These are phyloP conservation scores for Allobates femoralis DNA, from an alignment of 2,797 vertebrate genomes.

Conservation along the genomic window DNA sequence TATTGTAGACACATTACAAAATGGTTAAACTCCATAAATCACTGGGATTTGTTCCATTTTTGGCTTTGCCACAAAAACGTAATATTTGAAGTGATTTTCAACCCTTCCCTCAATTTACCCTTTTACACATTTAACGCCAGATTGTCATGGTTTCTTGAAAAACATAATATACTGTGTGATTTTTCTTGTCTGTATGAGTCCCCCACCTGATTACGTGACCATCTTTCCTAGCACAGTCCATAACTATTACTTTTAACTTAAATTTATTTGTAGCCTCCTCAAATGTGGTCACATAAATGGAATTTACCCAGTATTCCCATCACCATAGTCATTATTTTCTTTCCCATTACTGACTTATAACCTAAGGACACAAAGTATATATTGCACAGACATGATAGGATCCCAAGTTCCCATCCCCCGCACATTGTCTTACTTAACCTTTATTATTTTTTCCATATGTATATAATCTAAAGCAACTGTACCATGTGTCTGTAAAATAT, in stretches of 20 bases:
- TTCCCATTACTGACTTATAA: background rate
- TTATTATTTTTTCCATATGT: slow-evolving; percentile 21
- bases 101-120: slow-evolving; percentile 21
- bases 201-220: slow-evolving; percentile 2
- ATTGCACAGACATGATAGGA: background rate
- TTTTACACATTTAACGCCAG: slow-evolving; percentile 15
- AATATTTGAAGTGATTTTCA: slow-evolving; percentile 13
- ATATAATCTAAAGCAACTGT: slow-evolving; percentile 33
- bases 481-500: slow-evolving; percentile 21
- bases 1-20: slow-evolving; percentile 7
- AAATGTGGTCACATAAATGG: background rate
- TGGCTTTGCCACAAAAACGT: slow-evolving; percentile 1
- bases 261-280: background rate
- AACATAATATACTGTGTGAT: slow-evolving; percentile 10
- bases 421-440: slow-evolving; percentile 30
- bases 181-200: background rate
- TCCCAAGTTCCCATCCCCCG: background rate
- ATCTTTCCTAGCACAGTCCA: background rate
- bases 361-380: background rate
- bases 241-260: background rate
- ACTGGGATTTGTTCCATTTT: slow-evolving; percentile 5
- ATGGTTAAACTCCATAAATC: slow-evolving; percentile 11
- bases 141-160: slow-evolving; percentile 4
- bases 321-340: background rate
- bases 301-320: slow-evolving; percentile 1